phyloP scores from a whole-genome alignment of 1,140 invertebrate genomes.

The Drosophila rufa region DNA sequence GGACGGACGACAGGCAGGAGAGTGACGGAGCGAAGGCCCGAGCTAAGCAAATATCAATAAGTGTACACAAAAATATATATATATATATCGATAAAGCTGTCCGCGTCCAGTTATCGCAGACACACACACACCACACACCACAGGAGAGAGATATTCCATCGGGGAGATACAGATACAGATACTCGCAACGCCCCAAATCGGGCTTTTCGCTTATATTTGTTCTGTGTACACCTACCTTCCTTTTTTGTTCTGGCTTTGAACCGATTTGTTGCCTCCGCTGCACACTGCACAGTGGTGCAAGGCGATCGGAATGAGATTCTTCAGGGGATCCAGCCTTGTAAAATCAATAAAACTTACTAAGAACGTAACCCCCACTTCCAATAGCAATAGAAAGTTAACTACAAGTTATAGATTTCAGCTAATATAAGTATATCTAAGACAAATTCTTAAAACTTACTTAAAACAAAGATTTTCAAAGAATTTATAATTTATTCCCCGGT shows the following conservation, averaged over 20 bases:
- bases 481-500: background rate
- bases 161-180: conserved; percentile 44
- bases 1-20: conserved; percentile 4
- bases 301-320: background rate
- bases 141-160: conserved; percentile 29
- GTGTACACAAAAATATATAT: conserved; percentile 41
- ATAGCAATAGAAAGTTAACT: background rate
- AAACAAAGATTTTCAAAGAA: no score
- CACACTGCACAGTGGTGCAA: conserved; percentile 46
- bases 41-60: conserved; percentile 81
- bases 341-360: background rate
- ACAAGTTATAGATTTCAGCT: no score
- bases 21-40: conserved; percentile 20
- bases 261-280: conserved; percentile 31
- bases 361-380: fast-evolving
- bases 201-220: conserved; percentile 67
- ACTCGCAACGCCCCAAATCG: conserved; percentile 63
- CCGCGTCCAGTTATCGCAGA: conserved; percentile 40
- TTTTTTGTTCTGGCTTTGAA: conserved; percentile 33
- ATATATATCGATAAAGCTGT: conserved; percentile 38
- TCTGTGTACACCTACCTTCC: conserved; percentile 40
- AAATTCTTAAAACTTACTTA: background rate
- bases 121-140: conserved; percentile 11
- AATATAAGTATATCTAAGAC: no score
- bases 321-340: background rate